A percentile compares a stretch with the other conserved stretches of the same genome.
These are phyloP conservation scores for Pollenia labialis DNA, from an alignment of 2,888 invertebrate species.

Conservation along the genomic window DNA sequence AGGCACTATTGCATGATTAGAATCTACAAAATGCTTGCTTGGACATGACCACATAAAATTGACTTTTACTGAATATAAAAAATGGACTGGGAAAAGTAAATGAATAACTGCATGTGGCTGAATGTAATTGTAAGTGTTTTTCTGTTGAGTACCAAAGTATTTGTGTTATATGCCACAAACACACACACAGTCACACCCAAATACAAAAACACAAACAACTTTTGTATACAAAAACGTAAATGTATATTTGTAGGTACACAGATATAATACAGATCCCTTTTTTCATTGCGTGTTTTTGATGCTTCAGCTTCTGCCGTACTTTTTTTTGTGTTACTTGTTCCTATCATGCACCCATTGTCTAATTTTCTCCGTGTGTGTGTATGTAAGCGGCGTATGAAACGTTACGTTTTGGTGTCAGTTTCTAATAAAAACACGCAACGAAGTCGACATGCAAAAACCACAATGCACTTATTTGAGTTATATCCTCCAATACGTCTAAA, in stretches of 20 bases:
- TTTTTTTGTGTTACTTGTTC: neutral
- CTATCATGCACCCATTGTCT: neutral
- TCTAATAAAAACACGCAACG: slow-evolving; percentile 62
- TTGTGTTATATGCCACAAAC: neutral
- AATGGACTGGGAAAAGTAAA: slow-evolving; percentile 3
- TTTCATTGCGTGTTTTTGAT: slow-evolving; percentile 1
- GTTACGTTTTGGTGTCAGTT: slow-evolving; percentile 57
- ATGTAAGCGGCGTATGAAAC: slow-evolving; percentile 25
- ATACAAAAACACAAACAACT: neutral
- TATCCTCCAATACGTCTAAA: neutral
- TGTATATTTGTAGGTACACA: neutral
- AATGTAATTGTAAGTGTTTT: neutral
- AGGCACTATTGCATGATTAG: too few relatives aligned
- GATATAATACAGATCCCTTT: neutral
- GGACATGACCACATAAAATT: neutral
- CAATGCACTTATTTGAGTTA: slow-evolving; percentile 63
- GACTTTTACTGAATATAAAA: neutral
- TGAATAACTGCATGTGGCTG: neutral
- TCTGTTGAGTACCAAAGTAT: neutral
- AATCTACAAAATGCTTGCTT: neutral
- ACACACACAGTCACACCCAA: neutral
- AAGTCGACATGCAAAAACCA: slow-evolving; percentile 56
- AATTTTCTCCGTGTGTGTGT: neutral
- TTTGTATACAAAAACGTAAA: neutral
- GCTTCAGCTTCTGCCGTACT: neutral